Percentiles rank a stretch among this genome's conserved stretches.
phyloP scores from a whole-genome alignment of 2,888 invertebrate species.

The Hyposoter didymator region DNA sequence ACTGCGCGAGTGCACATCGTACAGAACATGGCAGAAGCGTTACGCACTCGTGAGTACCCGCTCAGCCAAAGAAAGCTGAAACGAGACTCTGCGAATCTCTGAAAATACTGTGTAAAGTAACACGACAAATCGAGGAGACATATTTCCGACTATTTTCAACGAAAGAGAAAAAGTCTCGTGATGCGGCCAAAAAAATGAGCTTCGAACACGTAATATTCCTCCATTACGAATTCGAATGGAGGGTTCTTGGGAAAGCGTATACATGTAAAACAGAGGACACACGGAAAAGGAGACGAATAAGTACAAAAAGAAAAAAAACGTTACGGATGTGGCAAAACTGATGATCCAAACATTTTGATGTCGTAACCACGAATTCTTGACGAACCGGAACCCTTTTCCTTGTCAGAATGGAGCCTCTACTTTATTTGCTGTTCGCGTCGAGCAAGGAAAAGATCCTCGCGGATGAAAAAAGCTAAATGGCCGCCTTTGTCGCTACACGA shows the following conservation, averaged over 20 bases:
- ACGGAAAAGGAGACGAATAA: slow-evolving; percentile 9
- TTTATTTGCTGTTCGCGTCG: slow-evolving; percentile 31
- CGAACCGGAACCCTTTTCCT: slow-evolving; percentile 13
- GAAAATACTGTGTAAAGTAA: slow-evolving; percentile 46
- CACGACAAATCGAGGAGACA: slow-evolving; percentile 4
- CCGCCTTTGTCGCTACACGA: background rate
- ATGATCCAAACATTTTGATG: slow-evolving; percentile 39
- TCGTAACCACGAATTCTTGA: slow-evolving; percentile 11
- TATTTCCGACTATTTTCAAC: slow-evolving; percentile 3
- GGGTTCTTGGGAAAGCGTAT: background rate
- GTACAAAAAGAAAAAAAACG: slow-evolving; percentile 3
- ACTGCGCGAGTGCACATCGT: slow-evolving; percentile 32
- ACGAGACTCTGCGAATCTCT: slow-evolving; percentile 24
- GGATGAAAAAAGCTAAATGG: slow-evolving; percentile 19
- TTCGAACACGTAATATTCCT: slow-evolving; percentile 30
- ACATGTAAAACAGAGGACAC: background rate
- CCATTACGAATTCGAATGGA: slow-evolving; percentile 17
- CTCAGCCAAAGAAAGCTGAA: slow-evolving; percentile 26
- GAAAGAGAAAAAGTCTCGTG: background rate
- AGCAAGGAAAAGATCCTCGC: slow-evolving; percentile 30
- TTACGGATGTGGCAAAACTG: slow-evolving; percentile 29
- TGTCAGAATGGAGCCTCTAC: background rate
- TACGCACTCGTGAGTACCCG: slow-evolving; percentile 32
- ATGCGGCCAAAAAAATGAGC: slow-evolving; percentile 9
- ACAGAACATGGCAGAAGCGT: slow-evolving; percentile 38